Conservation (phyloP, 2,797 vertebrate genomes). For the Phoxinus dragarum region DNA sequence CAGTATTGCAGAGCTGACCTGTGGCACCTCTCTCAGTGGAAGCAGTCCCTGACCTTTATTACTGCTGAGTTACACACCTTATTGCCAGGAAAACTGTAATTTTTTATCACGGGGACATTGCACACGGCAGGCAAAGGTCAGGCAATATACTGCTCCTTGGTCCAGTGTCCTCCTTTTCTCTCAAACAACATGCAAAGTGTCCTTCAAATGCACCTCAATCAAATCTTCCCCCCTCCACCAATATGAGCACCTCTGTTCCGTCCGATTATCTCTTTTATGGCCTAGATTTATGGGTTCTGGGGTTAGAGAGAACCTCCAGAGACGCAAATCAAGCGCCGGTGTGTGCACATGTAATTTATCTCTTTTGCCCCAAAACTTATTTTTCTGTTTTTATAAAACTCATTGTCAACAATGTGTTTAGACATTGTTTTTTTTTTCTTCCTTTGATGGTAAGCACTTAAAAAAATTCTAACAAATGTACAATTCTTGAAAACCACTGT, state of each 20-base stretch:
- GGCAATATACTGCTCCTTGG: constrained; percentile 32
- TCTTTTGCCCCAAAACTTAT: neutral
- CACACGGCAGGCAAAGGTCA: constrained; percentile 51
- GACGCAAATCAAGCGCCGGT: neutral
- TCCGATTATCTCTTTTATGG: constrained; percentile 44
- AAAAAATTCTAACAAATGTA: neutral
- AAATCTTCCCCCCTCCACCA: constrained; percentile 2
- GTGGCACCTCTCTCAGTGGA: constrained; percentile 35
- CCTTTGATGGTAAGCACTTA: neutral
- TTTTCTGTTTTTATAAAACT: neutral
- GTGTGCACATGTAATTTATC: constrained; percentile 32
- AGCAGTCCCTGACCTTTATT: constrained; percentile 55
- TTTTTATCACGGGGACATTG: constrained; percentile 36
- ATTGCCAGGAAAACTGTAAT: constrained; percentile 54
- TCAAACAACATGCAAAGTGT: constrained; percentile 46
- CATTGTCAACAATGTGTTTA: neutral
- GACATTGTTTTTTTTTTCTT: neutral
- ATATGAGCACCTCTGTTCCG: constrained; percentile 9
- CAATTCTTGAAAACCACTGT: neutral
- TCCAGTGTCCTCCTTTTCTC: constrained; percentile 24
- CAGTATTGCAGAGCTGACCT: constrained; percentile 51
- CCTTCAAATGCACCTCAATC: constrained; percentile 48
- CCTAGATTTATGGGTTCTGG: constrained; percentile 30
- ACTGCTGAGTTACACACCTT: constrained; percentile 54
- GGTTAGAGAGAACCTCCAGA: constrained; percentile 11